phyloP scores from a whole-genome alignment of 2,888 invertebrate genomes.

The Limnephilus lunatus region DNA sequence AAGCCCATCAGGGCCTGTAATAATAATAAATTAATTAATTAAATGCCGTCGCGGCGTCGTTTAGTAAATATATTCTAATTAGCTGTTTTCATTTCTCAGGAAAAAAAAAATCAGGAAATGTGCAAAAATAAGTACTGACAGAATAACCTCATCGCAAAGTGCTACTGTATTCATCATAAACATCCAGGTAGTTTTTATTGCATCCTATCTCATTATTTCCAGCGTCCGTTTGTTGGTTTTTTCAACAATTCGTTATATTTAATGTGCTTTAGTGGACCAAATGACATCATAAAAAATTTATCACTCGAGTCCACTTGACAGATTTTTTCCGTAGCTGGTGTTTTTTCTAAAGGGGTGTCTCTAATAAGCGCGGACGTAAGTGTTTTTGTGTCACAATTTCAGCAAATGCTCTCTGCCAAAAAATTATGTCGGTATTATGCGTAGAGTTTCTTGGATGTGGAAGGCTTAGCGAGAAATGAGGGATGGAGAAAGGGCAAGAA shows the following conservation, averaged over 20 bases:
- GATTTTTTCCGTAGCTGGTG: conserved; percentile 6
- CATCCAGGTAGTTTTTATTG: conserved; percentile 35
- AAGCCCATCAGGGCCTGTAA: no score
- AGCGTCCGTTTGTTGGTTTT: conserved; percentile 23
- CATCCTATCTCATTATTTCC: conserved; percentile 33
- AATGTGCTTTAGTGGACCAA: conserved; percentile 1
- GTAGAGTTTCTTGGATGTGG: not conserved
- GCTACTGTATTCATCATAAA: not conserved
- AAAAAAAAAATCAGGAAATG: not conserved
- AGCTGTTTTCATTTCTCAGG: not conserved
- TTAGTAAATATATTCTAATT: not conserved
- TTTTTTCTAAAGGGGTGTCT: conserved; percentile 12
- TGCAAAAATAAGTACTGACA: not conserved
- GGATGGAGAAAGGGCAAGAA: not conserved
- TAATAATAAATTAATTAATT: no score
- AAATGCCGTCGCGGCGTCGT: no score
- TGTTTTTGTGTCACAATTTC: conserved; percentile 37
- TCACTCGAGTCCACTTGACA: conserved; percentile 14
- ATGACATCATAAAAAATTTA: conserved; percentile 12
- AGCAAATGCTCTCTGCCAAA: not conserved
- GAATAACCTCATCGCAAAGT: not conserved
- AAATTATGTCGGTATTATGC: not conserved
- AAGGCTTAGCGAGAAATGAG: not conserved
- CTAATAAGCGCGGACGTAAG: conserved; percentile 7
- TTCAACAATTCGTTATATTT: conserved; percentile 49